phyloP scores from a whole-genome alignment of 64 coral and sea anemone species.

The Hydrozoanthus tunicans region DNA sequence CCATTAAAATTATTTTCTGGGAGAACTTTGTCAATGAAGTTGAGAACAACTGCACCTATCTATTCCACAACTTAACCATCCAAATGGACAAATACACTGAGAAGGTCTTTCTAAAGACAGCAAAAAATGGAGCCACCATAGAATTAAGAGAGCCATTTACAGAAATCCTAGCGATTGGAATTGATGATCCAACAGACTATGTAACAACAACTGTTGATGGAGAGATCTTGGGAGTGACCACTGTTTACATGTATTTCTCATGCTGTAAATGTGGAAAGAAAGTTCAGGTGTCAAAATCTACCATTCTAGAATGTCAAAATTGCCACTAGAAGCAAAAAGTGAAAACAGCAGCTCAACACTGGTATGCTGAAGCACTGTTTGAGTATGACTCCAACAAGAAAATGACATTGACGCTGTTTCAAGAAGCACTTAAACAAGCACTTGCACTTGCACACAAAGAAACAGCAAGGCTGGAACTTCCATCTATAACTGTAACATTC shows the following conservation, averaged over 20 bases:
- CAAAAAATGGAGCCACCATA: background rate
- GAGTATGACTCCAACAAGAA: conserved; percentile 21
- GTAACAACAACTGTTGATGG: background rate
- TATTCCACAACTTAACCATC: background rate
- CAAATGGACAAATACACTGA: background rate
- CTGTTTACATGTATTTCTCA: background rate
- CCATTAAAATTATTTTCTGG: background rate
- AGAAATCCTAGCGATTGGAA: background rate
- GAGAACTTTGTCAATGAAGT: background rate
- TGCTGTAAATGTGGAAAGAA: background rate
- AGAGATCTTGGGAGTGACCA: background rate
- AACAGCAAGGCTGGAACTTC: background rate
- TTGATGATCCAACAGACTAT: background rate
- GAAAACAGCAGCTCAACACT: background rate
- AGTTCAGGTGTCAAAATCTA: background rate
- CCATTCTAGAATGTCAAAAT: background rate
- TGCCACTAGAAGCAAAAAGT: background rate
- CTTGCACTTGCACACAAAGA: background rate
- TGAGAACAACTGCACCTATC: background rate
- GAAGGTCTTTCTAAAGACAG: background rate
- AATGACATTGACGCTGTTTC: conserved; percentile 7
- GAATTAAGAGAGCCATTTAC: background rate
- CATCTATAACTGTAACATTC: background rate
- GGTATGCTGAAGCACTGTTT: background rate
- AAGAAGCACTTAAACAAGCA: conserved; percentile 22